phyloP scores from a whole-genome alignment of 1,140 invertebrate species.

The Hycleus phaleratus region DNA sequence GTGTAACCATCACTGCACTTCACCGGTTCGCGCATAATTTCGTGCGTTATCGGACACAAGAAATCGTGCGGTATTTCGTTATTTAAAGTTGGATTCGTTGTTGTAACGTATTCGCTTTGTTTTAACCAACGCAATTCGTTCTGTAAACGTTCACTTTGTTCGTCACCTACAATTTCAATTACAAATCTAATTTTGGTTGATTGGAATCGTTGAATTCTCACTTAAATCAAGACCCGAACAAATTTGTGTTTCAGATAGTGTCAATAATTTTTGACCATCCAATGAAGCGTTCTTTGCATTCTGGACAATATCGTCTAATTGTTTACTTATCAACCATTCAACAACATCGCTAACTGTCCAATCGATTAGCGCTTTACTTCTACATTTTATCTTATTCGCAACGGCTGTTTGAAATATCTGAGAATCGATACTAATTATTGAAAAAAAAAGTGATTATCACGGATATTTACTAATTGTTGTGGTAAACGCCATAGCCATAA shows the following conservation, averaged over 20 bases:
- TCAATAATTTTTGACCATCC: slow-evolving; percentile 53
- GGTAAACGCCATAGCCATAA: slow-evolving; percentile 51
- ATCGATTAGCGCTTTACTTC: slow-evolving; percentile 37
- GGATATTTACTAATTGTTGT: slow-evolving; percentile 42
- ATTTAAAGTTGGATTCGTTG: slow-evolving; percentile 11
- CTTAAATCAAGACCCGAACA: slow-evolving; percentile 47
- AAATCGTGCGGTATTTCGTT: slow-evolving; percentile 55
- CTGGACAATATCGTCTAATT: slow-evolving; percentile 45
- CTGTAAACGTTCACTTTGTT: slow-evolving; percentile 25
- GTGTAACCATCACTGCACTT: slow-evolving; percentile 71
- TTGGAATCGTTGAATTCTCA: slow-evolving; percentile 28
- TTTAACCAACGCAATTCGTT: slow-evolving; percentile 49
- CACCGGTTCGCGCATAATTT: slow-evolving; percentile 72
- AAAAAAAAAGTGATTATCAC: not conserved
- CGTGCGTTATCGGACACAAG: slow-evolving; percentile 75
- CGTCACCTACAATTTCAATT: slow-evolving; percentile 27
- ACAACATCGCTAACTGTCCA: slow-evolving; percentile 56
- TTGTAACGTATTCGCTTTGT: slow-evolving; percentile 35
- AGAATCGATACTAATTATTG: slow-evolving; percentile 3
- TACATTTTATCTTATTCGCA: slow-evolving; percentile 31
- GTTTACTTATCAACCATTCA: slow-evolving; percentile 55
- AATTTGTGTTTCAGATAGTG: slow-evolving; percentile 47
- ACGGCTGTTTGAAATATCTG: slow-evolving; percentile 38
- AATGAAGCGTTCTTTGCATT: slow-evolving; percentile 46
- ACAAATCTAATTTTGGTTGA: not conserved